Percentiles rank a stretch among this genome's conserved stretches.
Evolutionary conservation across 2,797 vertebrate species (phyloP).

Genomic region (Brachymystax lenok): DNA sequence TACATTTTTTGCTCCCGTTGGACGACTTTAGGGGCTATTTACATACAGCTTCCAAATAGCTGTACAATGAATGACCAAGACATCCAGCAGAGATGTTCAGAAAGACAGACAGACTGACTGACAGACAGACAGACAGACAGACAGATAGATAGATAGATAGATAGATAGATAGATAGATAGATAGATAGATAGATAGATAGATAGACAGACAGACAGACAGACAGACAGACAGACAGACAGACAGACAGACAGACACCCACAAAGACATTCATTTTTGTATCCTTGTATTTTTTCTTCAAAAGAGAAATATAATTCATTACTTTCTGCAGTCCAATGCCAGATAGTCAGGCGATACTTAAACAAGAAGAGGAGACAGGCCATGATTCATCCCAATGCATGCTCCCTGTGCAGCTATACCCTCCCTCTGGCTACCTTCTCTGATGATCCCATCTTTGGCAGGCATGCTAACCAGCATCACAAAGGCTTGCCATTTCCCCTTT

Average conservation of each 20-base stretch:
- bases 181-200: too few relatives aligned
- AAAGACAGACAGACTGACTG: background rate
- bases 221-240: too few relatives aligned
- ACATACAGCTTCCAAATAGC: background rate
- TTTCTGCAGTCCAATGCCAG: slow-evolving; percentile 12
- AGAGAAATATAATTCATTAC: background rate
- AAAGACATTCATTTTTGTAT: too few relatives aligned
- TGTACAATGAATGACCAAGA: background rate
- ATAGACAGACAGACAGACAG: too few relatives aligned
- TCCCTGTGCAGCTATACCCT: slow-evolving; percentile 34
- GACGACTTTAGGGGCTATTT: background rate
- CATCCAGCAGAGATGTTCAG: background rate
- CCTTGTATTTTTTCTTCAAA: background rate
- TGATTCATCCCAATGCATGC: slow-evolving; percentile 41
- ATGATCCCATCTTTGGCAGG: slow-evolving; percentile 27
- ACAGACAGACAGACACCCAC: too few relatives aligned
- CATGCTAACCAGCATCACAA: background rate
- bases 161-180: too few relatives aligned
- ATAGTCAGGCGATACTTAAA: slow-evolving; percentile 18
- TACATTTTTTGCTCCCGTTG: background rate
- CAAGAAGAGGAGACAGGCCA: slow-evolving; percentile 23
- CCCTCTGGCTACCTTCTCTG: slow-evolving; percentile 39
- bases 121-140: background rate
- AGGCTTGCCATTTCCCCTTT: background rate
- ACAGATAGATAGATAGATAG: background rate